Evolutionary conservation across 2,113 vertebrate genomes (phyloP), one percentile per base, ranked within the genome.

Genomic region (Mohoua ochrocephala): DNA sequence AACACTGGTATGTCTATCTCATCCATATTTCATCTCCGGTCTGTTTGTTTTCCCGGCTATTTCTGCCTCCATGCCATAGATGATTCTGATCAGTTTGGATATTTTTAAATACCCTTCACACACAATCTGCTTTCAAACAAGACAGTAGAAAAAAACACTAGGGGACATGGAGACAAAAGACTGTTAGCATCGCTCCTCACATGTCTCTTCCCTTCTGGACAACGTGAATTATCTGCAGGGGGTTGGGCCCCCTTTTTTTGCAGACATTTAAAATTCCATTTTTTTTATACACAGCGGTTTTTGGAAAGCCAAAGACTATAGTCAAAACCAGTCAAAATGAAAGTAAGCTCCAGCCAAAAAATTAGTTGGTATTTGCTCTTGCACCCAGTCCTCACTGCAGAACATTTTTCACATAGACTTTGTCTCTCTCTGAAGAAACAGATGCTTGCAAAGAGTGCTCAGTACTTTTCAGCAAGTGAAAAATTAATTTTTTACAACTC

Each of bases 1-100:
- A 95, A 87, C 41, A 35, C 45, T 84, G 78, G 67, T 87, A 84
- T 76, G 86, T 92, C 87, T 75, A 37, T 53, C 82, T 93, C 91
- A 95, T 92, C 93, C 89, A 92, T 96, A 94, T 95, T 95, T 93
- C 95, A 96, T 96, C 91, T 93, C 86, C 4, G 5, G 60, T 69
- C 94, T 95, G 89, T 95, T 97, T 95, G 81, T 87, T 96, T 94
- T 96, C 84, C 64, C 0, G 30, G 56, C 45, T 94, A 95, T 83
- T 93, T 95, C 93, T 96, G 85, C 82, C 67, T 84, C 69, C 80
- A 13, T 74, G 89, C 91, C 86, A 95, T 83, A 56, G 78, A 97
- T 90, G 91, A 91, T 89, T 97, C 77, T 83, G 89, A 96, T 97
- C 79, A 10, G 93, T 97, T 97, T 92, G 95, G 71, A 81, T 84